Conservation (phyloP, 2,797 vertebrate genomes). For the Neosilurus mollespiculum region DNA sequence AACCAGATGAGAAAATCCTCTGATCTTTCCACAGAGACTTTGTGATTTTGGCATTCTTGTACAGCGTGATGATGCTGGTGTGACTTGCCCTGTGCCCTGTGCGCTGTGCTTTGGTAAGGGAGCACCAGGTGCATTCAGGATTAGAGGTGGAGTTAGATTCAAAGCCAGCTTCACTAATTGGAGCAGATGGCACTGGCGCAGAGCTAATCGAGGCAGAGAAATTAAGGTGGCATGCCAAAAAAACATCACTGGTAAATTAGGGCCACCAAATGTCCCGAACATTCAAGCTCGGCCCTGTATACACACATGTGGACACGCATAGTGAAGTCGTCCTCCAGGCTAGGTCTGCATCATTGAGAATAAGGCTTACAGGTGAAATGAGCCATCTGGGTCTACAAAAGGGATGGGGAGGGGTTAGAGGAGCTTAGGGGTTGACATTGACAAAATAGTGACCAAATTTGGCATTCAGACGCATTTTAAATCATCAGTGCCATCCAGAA, state of each 20-base stretch:
- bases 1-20: background rate
- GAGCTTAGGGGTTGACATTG: slow-evolving; percentile 5
- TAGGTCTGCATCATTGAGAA: slow-evolving; percentile 24
- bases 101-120: background rate
- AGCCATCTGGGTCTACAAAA: slow-evolving; percentile 15
- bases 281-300: slow-evolving; percentile 19
- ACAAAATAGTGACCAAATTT: slow-evolving; percentile 15
- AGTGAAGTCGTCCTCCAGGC: slow-evolving; percentile 14
- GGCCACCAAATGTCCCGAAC: slow-evolving; percentile 56
- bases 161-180: slow-evolving; percentile 44
- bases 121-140: slow-evolving; percentile 41
- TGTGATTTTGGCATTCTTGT: background rate
- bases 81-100: background rate
- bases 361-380: slow-evolving; percentile 38
- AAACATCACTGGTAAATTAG: slow-evolving; percentile 48
- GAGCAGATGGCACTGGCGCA: slow-evolving; percentile 66
- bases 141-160: slow-evolving; percentile 26
- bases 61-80: background rate
- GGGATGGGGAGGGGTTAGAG: background rate
- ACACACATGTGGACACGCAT: slow-evolving; percentile 27
- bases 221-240: slow-evolving; percentile 45
- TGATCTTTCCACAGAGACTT: background rate
- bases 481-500: background rate
- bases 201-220: slow-evolving; percentile 40
- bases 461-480: background rate